phyloP scores from a whole-genome alignment of 2,797 vertebrate genomes.

The Podarcis siculus region DNA sequence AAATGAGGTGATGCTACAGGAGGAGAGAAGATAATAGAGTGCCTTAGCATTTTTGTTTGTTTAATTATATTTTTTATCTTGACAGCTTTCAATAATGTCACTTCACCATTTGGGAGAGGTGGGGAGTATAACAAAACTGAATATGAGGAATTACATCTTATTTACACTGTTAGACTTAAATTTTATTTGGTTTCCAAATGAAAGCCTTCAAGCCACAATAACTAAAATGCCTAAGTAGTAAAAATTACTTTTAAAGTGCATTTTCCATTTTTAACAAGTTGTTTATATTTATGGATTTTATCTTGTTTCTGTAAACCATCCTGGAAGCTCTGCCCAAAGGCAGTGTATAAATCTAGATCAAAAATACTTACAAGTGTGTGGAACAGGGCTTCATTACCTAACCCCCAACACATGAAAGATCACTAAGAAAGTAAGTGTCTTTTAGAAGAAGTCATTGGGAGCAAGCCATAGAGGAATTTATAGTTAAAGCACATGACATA shows the following conservation, averaged over 20 bases:
- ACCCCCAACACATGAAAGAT: background rate
- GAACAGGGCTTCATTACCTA: background rate
- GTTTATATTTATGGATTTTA: background rate
- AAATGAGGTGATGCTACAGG: conserved; percentile 34
- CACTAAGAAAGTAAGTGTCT: background rate
- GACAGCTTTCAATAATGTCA: conserved; percentile 43
- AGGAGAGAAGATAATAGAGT: background rate
- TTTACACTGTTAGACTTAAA: conserved; percentile 45
- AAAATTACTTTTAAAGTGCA: background rate
- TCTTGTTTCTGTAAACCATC: background rate
- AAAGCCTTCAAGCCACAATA: conserved; percentile 33
- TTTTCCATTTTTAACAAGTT: background rate
- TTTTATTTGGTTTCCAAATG: conserved; percentile 33
- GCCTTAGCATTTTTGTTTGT: conserved; percentile 36
- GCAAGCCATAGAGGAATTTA: background rate
- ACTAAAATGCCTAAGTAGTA: background rate
- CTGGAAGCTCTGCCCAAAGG: background rate
- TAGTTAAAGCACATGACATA: background rate
- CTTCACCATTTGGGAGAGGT: conserved; percentile 1
- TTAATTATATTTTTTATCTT: conserved; percentile 31
- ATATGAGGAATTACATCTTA: conserved; percentile 33
- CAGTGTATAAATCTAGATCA: background rate
- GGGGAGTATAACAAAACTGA: conserved; percentile 44
- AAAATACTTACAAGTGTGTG: background rate
- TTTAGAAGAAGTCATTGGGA: background rate